Base-by-base conservation (phyloP, 1,140 invertebrate species). In the Drosophila gunungcola region DNA sequence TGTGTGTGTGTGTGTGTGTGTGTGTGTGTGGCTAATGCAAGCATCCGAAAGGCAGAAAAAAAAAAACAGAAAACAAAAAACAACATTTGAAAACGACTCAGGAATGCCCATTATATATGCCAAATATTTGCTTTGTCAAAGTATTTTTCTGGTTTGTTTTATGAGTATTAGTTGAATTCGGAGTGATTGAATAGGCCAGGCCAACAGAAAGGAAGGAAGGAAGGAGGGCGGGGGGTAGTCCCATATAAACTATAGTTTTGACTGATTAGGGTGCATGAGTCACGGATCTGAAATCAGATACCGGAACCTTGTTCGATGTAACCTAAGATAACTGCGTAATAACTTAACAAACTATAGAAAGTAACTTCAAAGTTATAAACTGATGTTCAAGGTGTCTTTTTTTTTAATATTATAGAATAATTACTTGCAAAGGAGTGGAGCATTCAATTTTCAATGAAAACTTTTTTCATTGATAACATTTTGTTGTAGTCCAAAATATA, bases 61-160 rank as follows among this genome's bases (percentile, higher is more conserved):
- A 13, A 25, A 55, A 16, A 42, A 57, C 21, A 46, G 41, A 62
- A 75, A 75, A 61, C 29, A 5, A 81, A 78, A 38, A 49, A 56
- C 52, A 77, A 68, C 56, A 49, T 48, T 56, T 62, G 64, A 73
- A 73, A 53, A 45, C 70, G 58, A 49, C 46, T 48, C 46, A 54
- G 73, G 73, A 76, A 76, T 76, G 72, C 73, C 73, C 73, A 76
- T 76, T 76, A 76, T 76, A 76, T 76, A 67, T 76, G 73, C 73
- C 73, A 76, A 76, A 76, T 76, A 76, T 76, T 76, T 76, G 73
- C 49, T 76, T 76, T 76, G 73, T 76, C 73, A 76, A 76, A 75
- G 60, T 75, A 76, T 76, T 67, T 75, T 67, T 76, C 61, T 67
- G 69, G 68, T 73, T 73, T 73, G 68, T 61, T 73, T 60, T 73